These are phyloP conservation scores for Hydrophis major DNA, from an alignment of 2,797 vertebrate species.

Conservation along the genomic window DNA sequence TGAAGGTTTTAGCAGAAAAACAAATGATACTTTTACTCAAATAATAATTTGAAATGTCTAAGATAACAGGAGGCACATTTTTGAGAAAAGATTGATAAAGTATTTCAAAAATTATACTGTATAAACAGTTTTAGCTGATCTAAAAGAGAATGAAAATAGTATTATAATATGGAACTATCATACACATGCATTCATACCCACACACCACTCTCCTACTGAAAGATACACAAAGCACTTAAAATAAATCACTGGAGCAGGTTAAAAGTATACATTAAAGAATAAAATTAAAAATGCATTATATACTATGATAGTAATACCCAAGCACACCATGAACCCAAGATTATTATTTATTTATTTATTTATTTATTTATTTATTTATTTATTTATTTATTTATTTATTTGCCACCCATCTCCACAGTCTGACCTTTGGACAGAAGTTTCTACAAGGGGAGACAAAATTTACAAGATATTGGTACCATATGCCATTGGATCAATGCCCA, in stretches of 20 bases:
- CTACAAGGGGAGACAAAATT: not conserved
- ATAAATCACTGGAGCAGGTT: not conserved
- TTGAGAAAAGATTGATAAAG: not conserved
- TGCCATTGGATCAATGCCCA: not conserved
- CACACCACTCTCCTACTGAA: not conserved
- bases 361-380: not conserved
- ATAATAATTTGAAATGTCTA: not conserved
- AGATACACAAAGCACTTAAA: not conserved
- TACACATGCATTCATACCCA: not conserved
- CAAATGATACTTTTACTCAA: not conserved
- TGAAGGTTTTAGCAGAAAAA: not conserved
- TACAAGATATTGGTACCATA: not conserved
- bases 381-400: not conserved
- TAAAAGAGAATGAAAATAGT: not conserved
- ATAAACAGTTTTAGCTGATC: not conserved
- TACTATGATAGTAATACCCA: not conserved
- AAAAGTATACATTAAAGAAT: not conserved
- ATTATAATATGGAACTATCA: not conserved
- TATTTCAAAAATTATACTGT: not conserved
- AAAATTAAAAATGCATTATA: not conserved
- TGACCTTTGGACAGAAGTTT: not conserved
- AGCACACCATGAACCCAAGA: not conserved
- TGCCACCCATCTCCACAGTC: not conserved
- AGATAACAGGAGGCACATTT: not conserved
- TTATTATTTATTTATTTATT: too few species aligned